These are phyloP conservation scores for Drosophila pallidifrons DNA, from an alignment of 1,140 invertebrate genomes.

Conservation along the genomic window DNA sequence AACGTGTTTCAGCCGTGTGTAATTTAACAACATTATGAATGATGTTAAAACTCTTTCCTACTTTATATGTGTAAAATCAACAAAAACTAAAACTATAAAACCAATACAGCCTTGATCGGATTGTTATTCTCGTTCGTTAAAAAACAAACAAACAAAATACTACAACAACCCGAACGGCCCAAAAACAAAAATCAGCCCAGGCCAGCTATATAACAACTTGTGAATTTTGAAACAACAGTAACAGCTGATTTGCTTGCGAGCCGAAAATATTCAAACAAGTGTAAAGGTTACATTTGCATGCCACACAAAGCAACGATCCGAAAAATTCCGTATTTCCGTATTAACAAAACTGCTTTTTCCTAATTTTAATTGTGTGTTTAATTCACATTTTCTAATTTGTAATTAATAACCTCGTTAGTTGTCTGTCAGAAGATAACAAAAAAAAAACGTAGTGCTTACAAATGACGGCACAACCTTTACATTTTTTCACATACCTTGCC, in stretches of 20 bases:
- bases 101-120: constrained; percentile 23
- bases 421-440: background rate
- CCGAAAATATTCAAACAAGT: background rate
- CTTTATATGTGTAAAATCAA: constrained; percentile 39
- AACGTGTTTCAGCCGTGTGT: constrained; percentile 56
- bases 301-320: background rate
- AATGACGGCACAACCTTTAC: background rate
- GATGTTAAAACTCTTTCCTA: constrained; percentile 21
- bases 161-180: too few relatives aligned
- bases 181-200: too few relatives aligned
- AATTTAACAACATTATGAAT: constrained; percentile 67
- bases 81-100: constrained; percentile 5
- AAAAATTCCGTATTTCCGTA: too few relatives aligned
- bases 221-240: constrained; percentile 7
- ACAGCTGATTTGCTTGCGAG: constrained; percentile 2
- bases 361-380: too few relatives aligned
- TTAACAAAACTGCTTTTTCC: too few relatives aligned
- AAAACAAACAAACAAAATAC: too few relatives aligned
- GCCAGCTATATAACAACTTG: constrained; percentile 17
- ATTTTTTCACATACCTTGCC: background rate
- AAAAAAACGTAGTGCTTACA: background rate
- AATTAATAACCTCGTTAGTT: too few relatives aligned
- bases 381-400: too few relatives aligned
- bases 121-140: too few relatives aligned
- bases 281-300: constrained; percentile 7